A percentile compares a stretch with the other conserved stretches of the same genome.
phyloP scores from a whole-genome alignment of 2,113 vertebrate genomes.

The Macaca nemestrina region DNA sequence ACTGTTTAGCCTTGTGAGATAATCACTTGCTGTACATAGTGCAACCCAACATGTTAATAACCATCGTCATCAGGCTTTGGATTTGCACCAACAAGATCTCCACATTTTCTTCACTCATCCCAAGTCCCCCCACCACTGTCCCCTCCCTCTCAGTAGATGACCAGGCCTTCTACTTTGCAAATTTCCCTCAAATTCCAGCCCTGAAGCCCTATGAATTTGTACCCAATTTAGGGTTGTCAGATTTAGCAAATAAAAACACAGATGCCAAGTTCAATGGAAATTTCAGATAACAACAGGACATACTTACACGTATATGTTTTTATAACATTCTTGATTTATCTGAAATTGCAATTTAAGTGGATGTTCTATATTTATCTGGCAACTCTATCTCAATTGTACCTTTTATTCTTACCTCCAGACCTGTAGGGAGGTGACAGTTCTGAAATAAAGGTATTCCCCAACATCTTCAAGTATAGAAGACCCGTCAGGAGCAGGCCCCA shows the following conservation, averaged over 20 bases:
- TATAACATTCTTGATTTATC: neutral
- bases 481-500: neutral
- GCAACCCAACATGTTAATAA: neutral
- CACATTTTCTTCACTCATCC: neutral
- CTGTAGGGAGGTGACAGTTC: neutral
- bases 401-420: neutral
- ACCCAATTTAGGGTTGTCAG: neutral
- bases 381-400: neutral
- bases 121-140: neutral
- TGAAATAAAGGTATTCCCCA: neutral
- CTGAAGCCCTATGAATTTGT: neutral
- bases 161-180: neutral
- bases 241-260: constrained; percentile 9
- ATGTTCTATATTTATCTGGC: neutral
- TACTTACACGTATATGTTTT: neutral
- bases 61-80: neutral
- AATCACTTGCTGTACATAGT: neutral
- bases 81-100: neutral
- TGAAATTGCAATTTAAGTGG: neutral
- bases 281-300: neutral
- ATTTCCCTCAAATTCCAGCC: neutral
- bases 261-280: neutral
- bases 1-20: neutral
- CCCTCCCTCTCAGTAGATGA: neutral
- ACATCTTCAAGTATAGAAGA: neutral